Conservation (phyloP, 2,888 invertebrate genomes). For the Octonoba sinensis region DNA sequence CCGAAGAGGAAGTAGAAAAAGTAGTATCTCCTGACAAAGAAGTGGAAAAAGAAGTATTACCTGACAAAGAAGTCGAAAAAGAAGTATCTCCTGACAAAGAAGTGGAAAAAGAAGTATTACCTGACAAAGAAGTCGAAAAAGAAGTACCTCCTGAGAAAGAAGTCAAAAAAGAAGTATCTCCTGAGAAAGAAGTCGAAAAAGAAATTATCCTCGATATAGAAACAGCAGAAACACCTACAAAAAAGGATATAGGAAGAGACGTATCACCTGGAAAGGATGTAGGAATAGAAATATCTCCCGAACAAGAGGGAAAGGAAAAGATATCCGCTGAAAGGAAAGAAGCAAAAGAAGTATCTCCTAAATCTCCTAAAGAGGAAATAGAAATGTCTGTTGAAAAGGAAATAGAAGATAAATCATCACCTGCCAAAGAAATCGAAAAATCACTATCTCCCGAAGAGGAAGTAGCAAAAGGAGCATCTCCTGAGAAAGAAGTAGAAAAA, state of each 20-base stretch:
- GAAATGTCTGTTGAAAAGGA: background rate
- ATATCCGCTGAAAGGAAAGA: slow-evolving; percentile 1
- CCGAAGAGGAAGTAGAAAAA: background rate
- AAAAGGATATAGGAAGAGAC: background rate
- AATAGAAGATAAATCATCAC: background rate
- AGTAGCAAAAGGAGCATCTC: background rate
- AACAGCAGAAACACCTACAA: background rate
- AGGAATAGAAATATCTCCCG: background rate
- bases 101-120: background rate
- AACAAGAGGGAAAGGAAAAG: slow-evolving; percentile 8
- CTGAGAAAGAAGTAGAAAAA: background rate
- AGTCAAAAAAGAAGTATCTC: slow-evolving; percentile 6
- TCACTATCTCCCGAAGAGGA: background rate
- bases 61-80: slow-evolving; percentile 1
- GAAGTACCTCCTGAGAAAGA: background rate
- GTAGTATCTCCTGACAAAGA: background rate
- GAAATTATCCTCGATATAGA: background rate
- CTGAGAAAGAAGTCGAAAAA: background rate
- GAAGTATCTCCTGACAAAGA: slow-evolving; percentile 1
- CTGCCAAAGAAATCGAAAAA: background rate
- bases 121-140: no score
- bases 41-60: background rate
- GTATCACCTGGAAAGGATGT: background rate
- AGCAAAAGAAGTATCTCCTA: background rate
- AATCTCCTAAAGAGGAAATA: slow-evolving; percentile 2